phyloP scores from a whole-genome alignment of 2,888 invertebrate genomes.

The Eustalomyia histrio region DNA sequence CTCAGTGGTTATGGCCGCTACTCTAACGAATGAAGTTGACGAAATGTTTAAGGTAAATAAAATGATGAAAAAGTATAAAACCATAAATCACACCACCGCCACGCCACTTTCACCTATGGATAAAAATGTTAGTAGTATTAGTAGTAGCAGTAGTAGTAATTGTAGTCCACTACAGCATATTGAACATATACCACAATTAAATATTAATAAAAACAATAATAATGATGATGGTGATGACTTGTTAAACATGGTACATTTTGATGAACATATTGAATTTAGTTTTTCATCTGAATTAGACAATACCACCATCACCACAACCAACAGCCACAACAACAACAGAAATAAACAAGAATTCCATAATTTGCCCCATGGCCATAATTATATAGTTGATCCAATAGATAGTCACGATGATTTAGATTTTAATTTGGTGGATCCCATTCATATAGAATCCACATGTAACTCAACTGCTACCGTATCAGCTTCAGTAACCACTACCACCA shows the following conservation, averaged over 20 bases:
- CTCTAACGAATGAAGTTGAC: conserved; percentile 44
- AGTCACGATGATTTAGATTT: conserved; percentile 38
- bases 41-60: conserved; percentile 61
- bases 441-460: conserved; percentile 37
- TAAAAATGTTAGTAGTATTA: conserved; percentile 49
- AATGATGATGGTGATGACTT: conserved; percentile 65
- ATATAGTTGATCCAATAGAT: conserved; percentile 26
- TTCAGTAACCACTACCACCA: conserved; percentile 41
- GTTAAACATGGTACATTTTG: conserved; percentile 72
- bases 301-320: conserved; percentile 11
- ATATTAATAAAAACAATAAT: too few species aligned
- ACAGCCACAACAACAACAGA: neutral
- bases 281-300: conserved; percentile 48
- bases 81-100: conserved; percentile 18
- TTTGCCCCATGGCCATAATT: conserved; percentile 34
- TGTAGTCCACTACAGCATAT: conserved; percentile 19
- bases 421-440: conserved; percentile 66
- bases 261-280: conserved; percentile 70
- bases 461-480: conserved; percentile 51
- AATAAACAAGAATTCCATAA: conserved; percentile 4
- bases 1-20: conserved; percentile 55
- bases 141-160: conserved; percentile 58
- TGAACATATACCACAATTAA: conserved; percentile 36
- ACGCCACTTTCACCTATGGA: conserved; percentile 48
- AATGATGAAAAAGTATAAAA: conserved; percentile 17